Percentiles rank a stretch among this genome's conserved stretches.
Evolutionary conservation across 1,140 invertebrate genomes (phyloP).

Genomic region (Euglossa dilemma): DNA sequence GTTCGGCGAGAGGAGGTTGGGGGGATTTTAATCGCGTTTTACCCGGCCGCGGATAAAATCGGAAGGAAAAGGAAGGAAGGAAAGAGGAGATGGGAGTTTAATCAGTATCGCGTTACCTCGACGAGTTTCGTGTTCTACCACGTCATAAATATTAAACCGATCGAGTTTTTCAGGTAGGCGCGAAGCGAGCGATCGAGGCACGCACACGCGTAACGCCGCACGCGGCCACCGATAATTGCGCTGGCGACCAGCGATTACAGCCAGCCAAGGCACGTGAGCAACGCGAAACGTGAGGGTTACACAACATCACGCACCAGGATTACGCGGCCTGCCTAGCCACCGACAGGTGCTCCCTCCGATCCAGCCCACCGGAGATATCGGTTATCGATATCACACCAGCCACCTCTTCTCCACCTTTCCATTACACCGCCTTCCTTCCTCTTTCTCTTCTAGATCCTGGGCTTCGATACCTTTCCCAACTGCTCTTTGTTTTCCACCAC

Average conservation of each 20-base stretch:
- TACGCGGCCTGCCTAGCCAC: conserved; percentile 32
- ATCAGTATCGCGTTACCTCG: neutral
- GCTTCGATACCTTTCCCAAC: too few species aligned
- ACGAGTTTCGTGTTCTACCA: too few species aligned
- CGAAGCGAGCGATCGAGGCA: neutral
- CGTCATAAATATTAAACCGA: neutral
- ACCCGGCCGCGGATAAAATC: too few species aligned
- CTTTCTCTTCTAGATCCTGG: too few species aligned
- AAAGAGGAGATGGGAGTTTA: too few species aligned
- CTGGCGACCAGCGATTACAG: conserved; percentile 28
- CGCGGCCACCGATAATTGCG: conserved; percentile 29
- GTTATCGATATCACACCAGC: conserved; percentile 34
- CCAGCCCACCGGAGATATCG: neutral
- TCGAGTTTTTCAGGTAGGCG: neutral
- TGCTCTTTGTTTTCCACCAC: too few species aligned
- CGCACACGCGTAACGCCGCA: neutral
- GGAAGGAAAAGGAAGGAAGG: too few species aligned
- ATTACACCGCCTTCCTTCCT: neutral
- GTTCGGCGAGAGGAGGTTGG: too few species aligned
- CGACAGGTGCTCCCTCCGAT: conserved; percentile 17
- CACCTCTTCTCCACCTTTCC: neutral
- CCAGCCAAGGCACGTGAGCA: conserved; percentile 43
- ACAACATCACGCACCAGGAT: conserved; percentile 47
- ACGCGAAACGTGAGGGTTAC: conserved; percentile 54
- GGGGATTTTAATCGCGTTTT: too few species aligned